phyloP scores from a whole-genome alignment of 2,888 invertebrate species.

The Tetropium fuscum region DNA sequence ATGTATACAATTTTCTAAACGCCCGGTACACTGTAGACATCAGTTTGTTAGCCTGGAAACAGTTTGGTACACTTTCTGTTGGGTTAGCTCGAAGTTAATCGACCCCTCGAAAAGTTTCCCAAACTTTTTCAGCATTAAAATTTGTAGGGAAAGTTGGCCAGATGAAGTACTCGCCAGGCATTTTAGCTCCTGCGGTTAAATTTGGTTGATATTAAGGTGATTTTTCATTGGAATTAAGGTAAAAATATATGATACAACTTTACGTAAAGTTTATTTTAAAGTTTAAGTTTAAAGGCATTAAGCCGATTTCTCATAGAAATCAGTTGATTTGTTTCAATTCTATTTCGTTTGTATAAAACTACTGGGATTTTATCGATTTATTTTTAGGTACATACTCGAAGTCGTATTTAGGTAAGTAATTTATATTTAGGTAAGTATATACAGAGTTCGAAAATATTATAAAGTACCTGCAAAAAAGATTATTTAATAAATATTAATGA shows the following conservation, averaged over 20 bases:
- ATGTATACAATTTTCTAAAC: constrained; percentile 40
- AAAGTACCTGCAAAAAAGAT: no score
- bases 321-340: no score
- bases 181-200: constrained; percentile 41
- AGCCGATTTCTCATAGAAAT: no score
- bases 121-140: constrained; percentile 66
- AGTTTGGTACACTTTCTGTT: constrained; percentile 63
- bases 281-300: no score
- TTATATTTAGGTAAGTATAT: no score
- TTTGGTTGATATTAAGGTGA: constrained; percentile 36
- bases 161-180: constrained; percentile 58
- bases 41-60: constrained; percentile 52
- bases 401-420: no score
- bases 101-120: constrained; percentile 65
- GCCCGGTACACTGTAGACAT: constrained; percentile 31
- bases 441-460: no score
- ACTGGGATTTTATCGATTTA: no score
- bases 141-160: constrained; percentile 64
- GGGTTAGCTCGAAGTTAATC: constrained; percentile 65
- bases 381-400: no score
- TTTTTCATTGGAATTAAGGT: constrained; percentile 31
- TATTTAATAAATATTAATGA: no score
- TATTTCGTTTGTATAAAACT: no score
- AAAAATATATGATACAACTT: constrained; percentile 35
- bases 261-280: constrained; percentile 16